These are phyloP conservation scores for Galemys pyrenaicus DNA, from an alignment of 2,113 vertebrate genomes.

Conservation along the genomic window DNA sequence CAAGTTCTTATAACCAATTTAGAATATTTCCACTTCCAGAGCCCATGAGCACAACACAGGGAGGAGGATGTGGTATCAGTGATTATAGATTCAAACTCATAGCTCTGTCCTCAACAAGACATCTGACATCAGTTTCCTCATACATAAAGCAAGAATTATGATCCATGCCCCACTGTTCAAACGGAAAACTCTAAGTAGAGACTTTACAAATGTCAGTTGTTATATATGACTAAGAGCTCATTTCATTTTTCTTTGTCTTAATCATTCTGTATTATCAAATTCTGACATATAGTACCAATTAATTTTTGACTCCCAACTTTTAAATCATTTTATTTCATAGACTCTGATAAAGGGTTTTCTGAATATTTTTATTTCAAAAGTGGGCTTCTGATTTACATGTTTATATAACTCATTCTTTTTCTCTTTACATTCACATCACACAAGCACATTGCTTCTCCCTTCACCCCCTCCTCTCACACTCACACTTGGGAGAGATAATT, in stretches of 20 bases:
- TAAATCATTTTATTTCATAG: not conserved
- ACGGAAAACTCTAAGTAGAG: not conserved
- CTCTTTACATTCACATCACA: not conserved
- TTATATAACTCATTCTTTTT: not conserved
- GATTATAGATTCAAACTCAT: not conserved
- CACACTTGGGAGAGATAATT: not conserved
- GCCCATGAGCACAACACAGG: not conserved
- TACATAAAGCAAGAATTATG: not conserved
- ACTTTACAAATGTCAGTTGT: not conserved
- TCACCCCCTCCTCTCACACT: not conserved
- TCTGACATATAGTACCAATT: not conserved
- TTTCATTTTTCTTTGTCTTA: conserved; percentile 21
- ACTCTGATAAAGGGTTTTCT: not conserved
- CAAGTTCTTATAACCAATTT: not conserved
- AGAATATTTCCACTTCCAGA: not conserved
- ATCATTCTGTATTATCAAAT: not conserved
- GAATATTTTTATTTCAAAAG: not conserved
- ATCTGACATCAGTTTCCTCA: not conserved
- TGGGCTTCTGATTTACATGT: not conserved
- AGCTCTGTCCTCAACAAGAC: not conserved
- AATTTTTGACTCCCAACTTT: not conserved
- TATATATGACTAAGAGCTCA: not conserved
- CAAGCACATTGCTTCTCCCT: not conserved
- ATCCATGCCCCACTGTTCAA: conserved; percentile 9
- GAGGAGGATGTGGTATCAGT: not conserved